Percentiles rank a stretch among this genome's conserved stretches.
Evolutionary conservation across 2,888 invertebrate genomes (phyloP).

Genomic region (Sinopyrophorus schimmeli): DNA sequence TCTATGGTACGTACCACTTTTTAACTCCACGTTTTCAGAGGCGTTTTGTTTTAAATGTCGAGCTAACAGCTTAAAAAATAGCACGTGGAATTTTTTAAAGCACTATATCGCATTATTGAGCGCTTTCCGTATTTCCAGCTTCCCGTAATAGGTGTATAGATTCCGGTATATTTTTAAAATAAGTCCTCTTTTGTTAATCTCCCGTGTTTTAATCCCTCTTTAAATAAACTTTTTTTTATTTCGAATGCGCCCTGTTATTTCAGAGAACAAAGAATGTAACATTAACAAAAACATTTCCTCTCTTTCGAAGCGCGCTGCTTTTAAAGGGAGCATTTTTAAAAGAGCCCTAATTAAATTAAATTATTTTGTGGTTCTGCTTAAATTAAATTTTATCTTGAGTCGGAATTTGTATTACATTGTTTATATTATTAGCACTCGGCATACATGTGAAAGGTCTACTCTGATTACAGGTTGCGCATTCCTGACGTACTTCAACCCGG

Average conservation of each 20-base stretch:
- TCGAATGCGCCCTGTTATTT: conserved; percentile 17
- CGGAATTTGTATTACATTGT: conserved; percentile 32
- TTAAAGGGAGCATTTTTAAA: conserved; percentile 29
- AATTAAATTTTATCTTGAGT: conserved; percentile 36
- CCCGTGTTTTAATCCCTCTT: too few species aligned
- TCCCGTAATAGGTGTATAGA: too few species aligned
- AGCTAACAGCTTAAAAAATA: too few species aligned
- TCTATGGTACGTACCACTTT: too few species aligned
- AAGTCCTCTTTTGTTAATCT: too few species aligned
- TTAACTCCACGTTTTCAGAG: too few species aligned
- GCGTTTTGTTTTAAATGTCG: too few species aligned
- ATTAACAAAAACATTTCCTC: conserved; percentile 29
- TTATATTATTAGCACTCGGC: conserved; percentile 34
- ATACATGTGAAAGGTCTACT: conserved; percentile 39
- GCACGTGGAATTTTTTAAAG: too few species aligned
- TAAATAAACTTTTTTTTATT: conserved; percentile 27
- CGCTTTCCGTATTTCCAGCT: too few species aligned
- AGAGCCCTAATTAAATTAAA: conserved; percentile 35
- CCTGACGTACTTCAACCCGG: conserved; percentile 96
- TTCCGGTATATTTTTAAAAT: too few species aligned
- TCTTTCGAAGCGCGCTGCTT: conserved; percentile 27
- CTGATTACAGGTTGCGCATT: conserved; percentile 91
- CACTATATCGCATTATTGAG: too few species aligned
- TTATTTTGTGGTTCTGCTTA: conserved; percentile 33
- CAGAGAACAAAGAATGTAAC: conserved; percentile 28